Evolutionary conservation across 30 jellyfish, hydroid and myxozoan genomes (phyloP).

Genomic region (Mastigias papua): DNA sequence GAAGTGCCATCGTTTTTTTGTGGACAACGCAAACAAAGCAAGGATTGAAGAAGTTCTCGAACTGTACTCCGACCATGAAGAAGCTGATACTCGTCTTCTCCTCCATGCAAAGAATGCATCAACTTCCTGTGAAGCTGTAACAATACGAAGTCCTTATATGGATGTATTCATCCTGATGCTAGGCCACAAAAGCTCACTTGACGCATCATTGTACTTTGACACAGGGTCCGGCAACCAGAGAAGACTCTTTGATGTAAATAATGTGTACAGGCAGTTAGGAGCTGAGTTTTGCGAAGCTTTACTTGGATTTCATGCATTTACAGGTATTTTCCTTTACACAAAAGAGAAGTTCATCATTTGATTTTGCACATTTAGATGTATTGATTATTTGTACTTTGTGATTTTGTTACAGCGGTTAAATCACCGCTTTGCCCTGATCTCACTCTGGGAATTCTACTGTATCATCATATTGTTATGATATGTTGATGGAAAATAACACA

Average conservation of each 20-base stretch:
- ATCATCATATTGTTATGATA: no score
- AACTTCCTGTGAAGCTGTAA: not conserved
- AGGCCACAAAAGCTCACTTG: slow-evolving; percentile 5
- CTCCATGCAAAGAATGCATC: slow-evolving; percentile 47
- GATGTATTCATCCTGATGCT: slow-evolving; percentile 40
- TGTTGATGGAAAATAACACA: no score
- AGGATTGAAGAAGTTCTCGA: slow-evolving; percentile 30
- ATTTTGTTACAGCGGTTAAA: no score
- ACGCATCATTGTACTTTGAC: slow-evolving; percentile 15
- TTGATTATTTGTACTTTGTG: no score
- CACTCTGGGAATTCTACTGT: no score
- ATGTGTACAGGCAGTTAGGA: slow-evolving; percentile 5
- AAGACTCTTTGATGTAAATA: slow-evolving; percentile 14
- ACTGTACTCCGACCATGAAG: slow-evolving; percentile 49
- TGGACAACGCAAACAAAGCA: not conserved
- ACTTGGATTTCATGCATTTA: slow-evolving; percentile 51
- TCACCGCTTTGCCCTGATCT: no score
- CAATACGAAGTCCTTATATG: slow-evolving; percentile 41
- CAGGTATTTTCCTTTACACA: slow-evolving; percentile 18
- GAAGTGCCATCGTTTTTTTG: not conserved
- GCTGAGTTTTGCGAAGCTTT: slow-evolving; percentile 13
- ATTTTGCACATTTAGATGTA: no score
- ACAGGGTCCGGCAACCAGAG: slow-evolving; percentile 45
- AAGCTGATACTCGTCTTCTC: slow-evolving; percentile 49
- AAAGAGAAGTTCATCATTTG: no score